These are phyloP conservation scores for Drosophila kanapiae DNA, from an alignment of 1,140 invertebrate genomes.

Conservation along the genomic window DNA sequence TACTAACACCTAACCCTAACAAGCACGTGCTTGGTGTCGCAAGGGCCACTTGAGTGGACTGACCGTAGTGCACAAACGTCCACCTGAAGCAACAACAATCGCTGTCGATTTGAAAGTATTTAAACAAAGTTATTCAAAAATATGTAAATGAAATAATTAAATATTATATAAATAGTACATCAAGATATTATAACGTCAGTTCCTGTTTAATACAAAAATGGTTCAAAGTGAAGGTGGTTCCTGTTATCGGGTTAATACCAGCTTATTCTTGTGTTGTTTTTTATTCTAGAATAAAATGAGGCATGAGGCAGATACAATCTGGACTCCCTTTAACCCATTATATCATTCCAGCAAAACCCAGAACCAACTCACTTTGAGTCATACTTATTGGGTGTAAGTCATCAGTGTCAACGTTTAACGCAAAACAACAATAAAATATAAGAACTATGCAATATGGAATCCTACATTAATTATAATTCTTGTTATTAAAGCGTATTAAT, in stretches of 20 bases:
- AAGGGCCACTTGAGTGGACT: too few species aligned
- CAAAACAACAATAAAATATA: neutral
- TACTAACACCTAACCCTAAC: too few species aligned
- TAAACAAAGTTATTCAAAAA: too few species aligned
- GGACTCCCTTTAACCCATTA: neutral
- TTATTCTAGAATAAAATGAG: too few species aligned
- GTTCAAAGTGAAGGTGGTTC: neutral
- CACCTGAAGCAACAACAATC: too few species aligned
- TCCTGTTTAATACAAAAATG: slow-evolving; percentile 2
- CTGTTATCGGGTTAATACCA: neutral
- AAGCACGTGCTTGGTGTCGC: too few species aligned
- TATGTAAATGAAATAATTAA: too few species aligned
- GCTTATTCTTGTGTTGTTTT: neutral
- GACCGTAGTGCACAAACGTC: too few species aligned
- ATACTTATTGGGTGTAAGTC: neutral
- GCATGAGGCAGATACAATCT: neutral
- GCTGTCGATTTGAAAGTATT: too few species aligned
- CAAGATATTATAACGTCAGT: slow-evolving; percentile 1
- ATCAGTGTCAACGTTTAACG: neutral
- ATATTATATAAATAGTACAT: too few species aligned
- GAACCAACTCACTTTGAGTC: neutral
- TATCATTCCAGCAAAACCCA: neutral
- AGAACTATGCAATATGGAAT: neutral
- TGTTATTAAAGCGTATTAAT: slow-evolving; percentile 22
- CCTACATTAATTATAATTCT: slow-evolving; percentile 3